phyloP scores from a whole-genome alignment of 2,113 vertebrate species.

The Malurus elegans region DNA sequence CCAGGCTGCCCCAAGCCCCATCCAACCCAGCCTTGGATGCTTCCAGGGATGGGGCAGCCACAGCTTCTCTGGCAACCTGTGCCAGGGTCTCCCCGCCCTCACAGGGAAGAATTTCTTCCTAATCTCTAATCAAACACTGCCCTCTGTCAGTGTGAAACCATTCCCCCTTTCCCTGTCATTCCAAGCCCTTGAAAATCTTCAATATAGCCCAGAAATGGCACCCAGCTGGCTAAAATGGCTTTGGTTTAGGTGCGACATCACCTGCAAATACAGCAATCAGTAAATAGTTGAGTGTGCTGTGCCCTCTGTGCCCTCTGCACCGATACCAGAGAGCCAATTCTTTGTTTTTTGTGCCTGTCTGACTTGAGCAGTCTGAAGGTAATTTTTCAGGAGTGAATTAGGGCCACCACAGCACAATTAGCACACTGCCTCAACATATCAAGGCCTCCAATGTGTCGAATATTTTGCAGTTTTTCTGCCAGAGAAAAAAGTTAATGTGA shows the following conservation, averaged over 20 bases:
- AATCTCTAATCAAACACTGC: fast-evolving
- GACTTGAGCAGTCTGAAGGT: neutral
- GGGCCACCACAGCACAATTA: neutral
- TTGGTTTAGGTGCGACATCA: neutral
- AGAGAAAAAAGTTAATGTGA: neutral
- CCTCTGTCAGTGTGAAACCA: neutral
- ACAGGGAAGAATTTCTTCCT: neutral
- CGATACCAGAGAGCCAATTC: neutral
- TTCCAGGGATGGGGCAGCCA: neutral
- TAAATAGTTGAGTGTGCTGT: fast-evolving
- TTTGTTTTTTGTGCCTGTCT: neutral
- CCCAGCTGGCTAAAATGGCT: neutral
- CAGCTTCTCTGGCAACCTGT: neutral
- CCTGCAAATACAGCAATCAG: too few relatives aligned
- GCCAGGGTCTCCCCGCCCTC: neutral
- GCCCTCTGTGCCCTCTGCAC: neutral
- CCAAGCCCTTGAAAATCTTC: neutral
- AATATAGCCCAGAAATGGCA: neutral
- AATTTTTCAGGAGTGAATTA: neutral
- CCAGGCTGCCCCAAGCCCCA: neutral
- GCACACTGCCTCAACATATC: neutral
- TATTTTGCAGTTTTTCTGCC: neutral
- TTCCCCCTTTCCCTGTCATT: neutral
- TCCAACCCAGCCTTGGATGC: neutral
- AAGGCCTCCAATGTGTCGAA: neutral